These are phyloP conservation scores for Xylota sylvarum DNA, from an alignment of 2,888 invertebrate genomes.

Conservation along the genomic window DNA sequence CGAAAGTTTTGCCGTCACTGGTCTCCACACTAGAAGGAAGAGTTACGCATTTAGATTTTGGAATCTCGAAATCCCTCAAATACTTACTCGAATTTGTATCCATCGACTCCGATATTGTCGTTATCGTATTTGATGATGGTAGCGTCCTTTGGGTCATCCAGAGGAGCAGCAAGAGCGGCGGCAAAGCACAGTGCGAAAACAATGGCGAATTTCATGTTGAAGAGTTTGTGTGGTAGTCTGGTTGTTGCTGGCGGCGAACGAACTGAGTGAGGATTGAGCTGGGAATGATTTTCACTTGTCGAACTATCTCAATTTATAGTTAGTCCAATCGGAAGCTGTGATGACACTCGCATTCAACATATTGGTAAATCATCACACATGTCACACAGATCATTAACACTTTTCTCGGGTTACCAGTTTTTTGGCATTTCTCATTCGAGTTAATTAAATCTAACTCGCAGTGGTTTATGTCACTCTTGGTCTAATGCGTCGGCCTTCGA, in stretches of 20 bases:
- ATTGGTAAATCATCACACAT: conserved; percentile 40
- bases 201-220: conserved; percentile 81
- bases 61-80: neutral
- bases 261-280: conserved; percentile 23
- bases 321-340: conserved; percentile 18
- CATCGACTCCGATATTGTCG: conserved; percentile 86
- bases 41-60: neutral
- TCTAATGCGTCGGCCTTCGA: conserved; percentile 27
- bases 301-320: conserved; percentile 57
- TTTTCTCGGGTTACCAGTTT: conserved; percentile 35
- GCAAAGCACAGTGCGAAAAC: conserved; percentile 81
- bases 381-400: conserved; percentile 56
- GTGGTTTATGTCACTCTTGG: conserved; percentile 18
- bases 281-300: conserved; percentile 27
- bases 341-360: conserved; percentile 16
- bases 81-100: conserved; percentile 87
- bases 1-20: conserved; percentile 86
- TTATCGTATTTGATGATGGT: conserved; percentile 81
- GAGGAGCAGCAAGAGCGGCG: conserved; percentile 80
- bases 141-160: conserved; percentile 78
- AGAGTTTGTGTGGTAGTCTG: neutral
- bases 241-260: neutral
- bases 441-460: conserved; percentile 38
- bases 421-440: conserved; percentile 27
- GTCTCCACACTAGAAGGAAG: conserved; percentile 81